Percentiles rank a stretch among this genome's conserved stretches.
Evolutionary conservation across 2,797 vertebrate genomes (phyloP).

Genomic region (Eupleurogrammus muticus): DNA sequence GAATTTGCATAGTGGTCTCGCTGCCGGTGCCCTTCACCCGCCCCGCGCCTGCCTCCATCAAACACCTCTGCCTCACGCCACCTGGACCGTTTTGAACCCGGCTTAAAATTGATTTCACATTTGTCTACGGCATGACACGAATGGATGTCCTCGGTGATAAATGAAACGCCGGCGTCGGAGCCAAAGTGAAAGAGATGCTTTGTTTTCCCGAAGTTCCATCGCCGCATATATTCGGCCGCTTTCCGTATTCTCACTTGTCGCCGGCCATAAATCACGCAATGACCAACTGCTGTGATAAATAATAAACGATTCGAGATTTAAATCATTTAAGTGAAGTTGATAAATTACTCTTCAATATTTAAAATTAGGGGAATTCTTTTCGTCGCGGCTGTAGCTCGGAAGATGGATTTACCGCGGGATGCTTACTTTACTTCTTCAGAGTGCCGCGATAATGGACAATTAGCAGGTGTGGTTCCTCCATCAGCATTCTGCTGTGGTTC

Average conservation of each 20-base stretch:
- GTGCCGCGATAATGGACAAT: slow-evolving; percentile 29
- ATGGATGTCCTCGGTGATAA: slow-evolving; percentile 27
- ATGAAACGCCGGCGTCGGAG: slow-evolving; percentile 26
- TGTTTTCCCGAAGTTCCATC: slow-evolving; percentile 14
- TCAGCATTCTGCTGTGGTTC: slow-evolving; percentile 28
- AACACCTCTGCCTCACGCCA: slow-evolving; percentile 28
- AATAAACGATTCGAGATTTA: slow-evolving; percentile 24
- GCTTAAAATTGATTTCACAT: slow-evolving; percentile 47
- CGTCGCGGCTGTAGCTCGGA: background rate
- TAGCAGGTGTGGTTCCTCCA: slow-evolving; percentile 23
- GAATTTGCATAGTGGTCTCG: slow-evolving; percentile 83
- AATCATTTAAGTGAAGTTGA: slow-evolving; percentile 13
- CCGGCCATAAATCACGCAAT: slow-evolving; percentile 11
- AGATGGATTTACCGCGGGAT: background rate
- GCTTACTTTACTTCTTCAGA: slow-evolving; percentile 7
- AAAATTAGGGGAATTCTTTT: background rate
- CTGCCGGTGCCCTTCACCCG: slow-evolving; percentile 80
- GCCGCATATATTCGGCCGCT: slow-evolving; percentile 1
- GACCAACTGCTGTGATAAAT: slow-evolving; percentile 31
- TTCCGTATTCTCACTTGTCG: slow-evolving; percentile 6
- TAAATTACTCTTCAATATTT: slow-evolving; percentile 19
- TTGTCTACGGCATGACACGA: slow-evolving; percentile 17
- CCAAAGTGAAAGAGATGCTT: slow-evolving; percentile 25
- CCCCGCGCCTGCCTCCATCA: slow-evolving; percentile 56
- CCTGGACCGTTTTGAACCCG: slow-evolving; percentile 32